Evolutionary conservation across 92 coral and sea anemone genomes (phyloP), one percentile per base, ranked within the genome.

Genomic region (Galaxea fascicularis): DNA sequence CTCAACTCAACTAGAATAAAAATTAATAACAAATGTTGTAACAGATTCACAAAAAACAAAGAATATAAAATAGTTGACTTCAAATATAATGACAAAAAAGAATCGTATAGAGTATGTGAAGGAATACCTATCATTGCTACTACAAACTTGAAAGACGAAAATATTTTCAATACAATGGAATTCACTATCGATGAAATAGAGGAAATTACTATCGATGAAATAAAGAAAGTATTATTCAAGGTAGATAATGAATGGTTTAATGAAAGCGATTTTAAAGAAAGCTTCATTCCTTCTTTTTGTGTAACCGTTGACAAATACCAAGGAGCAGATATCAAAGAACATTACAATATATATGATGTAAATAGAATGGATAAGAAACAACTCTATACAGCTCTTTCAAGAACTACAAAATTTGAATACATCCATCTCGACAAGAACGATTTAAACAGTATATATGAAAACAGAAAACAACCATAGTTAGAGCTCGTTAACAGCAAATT

Each of bases 301-400:
- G 51, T 46, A 46, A 46, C 51, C 51, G 51, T 46, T 6, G 7
- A 5, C 7, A 46, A 5, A n/a, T n/a, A n/a, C n/a, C n/a, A n/a
- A n/a, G n/a, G n/a, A n/a, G n/a, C n/a, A n/a, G n/a, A n/a, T n/a
- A 46, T 46, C 51, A 68, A 80, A 57, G 63, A 68, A 81, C 47
- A 26, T 51, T 81, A 81, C 51, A 83, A 83, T 30, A 59, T 83
- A 14, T 62, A 73, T 51, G 82, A 83, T 27, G 62, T 53, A 17
- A 27, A 66, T 30, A 18, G 84, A 0, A 88, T 88, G 91, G 88
- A 88, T 28, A 88, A 88, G 20, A 82, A 82, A 31, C 87, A 83
- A 56, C 20, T 83, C 8, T n/a, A n/a, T n/a, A n/a, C n/a, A n/a
- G 66, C 75, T 0, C 31, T 89, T 0, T 26, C 62, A 0, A 18